Evolutionary conservation across 2,113 vertebrate genomes (phyloP), one percentile per base, ranked within the genome.

Genomic region (Turnix velox): DNA sequence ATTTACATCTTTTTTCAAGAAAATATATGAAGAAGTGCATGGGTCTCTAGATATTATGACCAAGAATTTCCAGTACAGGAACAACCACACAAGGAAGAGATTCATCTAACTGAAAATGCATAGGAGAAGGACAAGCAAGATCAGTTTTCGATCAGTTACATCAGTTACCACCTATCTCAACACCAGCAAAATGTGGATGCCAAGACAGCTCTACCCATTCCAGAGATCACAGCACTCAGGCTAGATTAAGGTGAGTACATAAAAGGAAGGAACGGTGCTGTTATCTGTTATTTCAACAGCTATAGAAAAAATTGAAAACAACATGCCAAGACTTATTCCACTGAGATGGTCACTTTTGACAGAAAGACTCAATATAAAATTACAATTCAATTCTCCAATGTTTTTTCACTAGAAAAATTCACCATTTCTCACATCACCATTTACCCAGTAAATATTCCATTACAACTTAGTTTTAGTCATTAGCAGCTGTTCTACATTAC

Each of bases 401-500:
- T 43, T 84, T 91, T 81, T 66, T 46, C 76, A 67, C 30, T 31
- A 58, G 39, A 80, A 82, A 39, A 63, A 74, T 33, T 84, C 35
- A 51, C 25, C 40, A 27, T 73, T 71, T 84, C 79, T 90, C 24
- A 63, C 13, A 83, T 3, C 18, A 42, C n/a, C 77, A 43, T 67
- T 83, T 82, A 88, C 8, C 10, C 51, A 84, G 55, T 37, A 92
- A 93, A 87, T 75, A 84, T 45, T 76, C 30, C 51, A 68, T 72
- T 84, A 76, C 14, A 77, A 19, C 33, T 61, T 52, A 57, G 15
- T 63, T 94, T 79, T 85, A 78, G 87, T 73, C 80, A 88, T 40
- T 52, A 84, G 39, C 51, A 85, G 31, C 49, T 62, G 65, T 43
- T 90, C 69, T 54, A 27, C 17, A 35, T 39, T 84, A 68, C 14